A percentile compares a stretch with the other conserved stretches of the same genome.
Evolutionary conservation across 2,797 vertebrate species (phyloP).

Genomic region (Haliaeetus vocifer): DNA sequence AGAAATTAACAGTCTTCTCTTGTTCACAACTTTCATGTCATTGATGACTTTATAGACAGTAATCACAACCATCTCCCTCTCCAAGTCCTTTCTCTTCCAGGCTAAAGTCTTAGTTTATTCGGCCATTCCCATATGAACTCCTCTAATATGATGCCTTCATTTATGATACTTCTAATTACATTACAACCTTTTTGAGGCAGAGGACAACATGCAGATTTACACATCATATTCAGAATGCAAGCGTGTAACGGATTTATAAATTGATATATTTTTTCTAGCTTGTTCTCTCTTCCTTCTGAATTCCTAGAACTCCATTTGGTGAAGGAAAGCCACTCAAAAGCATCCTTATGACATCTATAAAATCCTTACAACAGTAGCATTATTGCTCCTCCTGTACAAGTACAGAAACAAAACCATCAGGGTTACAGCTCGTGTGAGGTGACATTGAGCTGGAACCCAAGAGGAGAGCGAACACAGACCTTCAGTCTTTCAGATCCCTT

Average conservation of each 20-base stretch:
- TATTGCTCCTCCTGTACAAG: not conserved
- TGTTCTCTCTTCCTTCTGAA: not conserved
- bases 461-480: not conserved
- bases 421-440: not conserved
- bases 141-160: fast-evolving
- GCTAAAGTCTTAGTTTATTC: fast-evolving
- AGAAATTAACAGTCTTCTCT: not conserved
- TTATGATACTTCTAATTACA: not conserved
- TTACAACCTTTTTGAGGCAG: not conserved
- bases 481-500: not conserved
- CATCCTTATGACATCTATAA: not conserved
- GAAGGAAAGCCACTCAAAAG: not conserved
- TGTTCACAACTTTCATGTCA: not conserved
- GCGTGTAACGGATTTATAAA: fast-evolving
- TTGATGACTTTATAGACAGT: not conserved
- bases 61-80: not conserved
- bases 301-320: not conserved
- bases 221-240: fast-evolving
- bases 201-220: not conserved
- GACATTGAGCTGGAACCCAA: not conserved
- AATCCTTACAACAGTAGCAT: not conserved
- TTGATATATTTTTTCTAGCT: fast-evolving
- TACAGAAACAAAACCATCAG: not conserved
- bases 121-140: fast-evolving
- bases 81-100: not conserved